Evolutionary conservation across 1,140 invertebrate genomes (phyloP), one percentile per base, ranked within the genome.

Genomic region (Elysia chlorotica): DNA sequence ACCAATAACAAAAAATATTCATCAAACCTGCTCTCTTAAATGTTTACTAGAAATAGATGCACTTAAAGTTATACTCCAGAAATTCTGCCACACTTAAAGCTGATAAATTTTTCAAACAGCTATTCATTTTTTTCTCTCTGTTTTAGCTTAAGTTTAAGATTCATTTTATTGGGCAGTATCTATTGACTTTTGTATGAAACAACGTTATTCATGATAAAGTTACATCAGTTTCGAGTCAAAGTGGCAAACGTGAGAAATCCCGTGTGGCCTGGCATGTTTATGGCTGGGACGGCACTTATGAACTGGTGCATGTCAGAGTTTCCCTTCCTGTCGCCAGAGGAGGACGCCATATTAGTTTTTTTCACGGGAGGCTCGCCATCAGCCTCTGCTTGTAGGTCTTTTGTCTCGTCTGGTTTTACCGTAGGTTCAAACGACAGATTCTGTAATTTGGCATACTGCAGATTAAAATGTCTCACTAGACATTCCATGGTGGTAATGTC

Each of bases 211-310:
- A n/a, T n/a, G n/a, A n/a, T n/a, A n/a, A n/a, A n/a, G n/a, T n/a
- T n/a, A n/a, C n/a, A n/a, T n/a, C n/a, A n/a, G n/a, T n/a, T n/a
- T n/a, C n/a, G n/a, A n/a, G n/a, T n/a, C 10, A 87, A 54, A 2
- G 94, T 93, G 4, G 95, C 96, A 86, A 97, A 94, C 30, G 96
- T 98, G 38, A 98, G 89, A 88, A 94, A 99, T 10, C 96, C 96
- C 33, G 96, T 98, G 88, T 99, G 96, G 0, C 96, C 96, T 17
- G 95, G 92, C 83, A 92, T 91, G 73, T 90, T 90, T 71, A 89
- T 77, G 31, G 93, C 91, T 74, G 93, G 91, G 5, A 92, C 86
- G 0, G 91, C 91, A 38, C 93, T 92, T 53, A 92, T 87, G 78
- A 92, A 71, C 38, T 36, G 36, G 19, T 69, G 30, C 35, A 4